Base-by-base conservation (phyloP, 2,888 invertebrate genomes). In the Drosophila infuscata region DNA sequence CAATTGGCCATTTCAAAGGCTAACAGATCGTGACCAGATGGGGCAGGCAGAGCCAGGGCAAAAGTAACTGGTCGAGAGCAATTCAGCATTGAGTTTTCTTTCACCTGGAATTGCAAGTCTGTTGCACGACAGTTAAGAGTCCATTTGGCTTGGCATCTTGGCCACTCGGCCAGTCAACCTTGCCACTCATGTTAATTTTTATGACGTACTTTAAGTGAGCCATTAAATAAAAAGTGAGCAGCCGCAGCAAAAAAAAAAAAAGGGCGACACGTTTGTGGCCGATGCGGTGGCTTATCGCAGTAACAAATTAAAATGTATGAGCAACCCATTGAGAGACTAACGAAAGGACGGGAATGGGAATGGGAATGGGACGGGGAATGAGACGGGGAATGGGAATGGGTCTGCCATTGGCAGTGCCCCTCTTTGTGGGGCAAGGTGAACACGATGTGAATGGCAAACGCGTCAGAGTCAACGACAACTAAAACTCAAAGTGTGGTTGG, bases 251-350 rank as follows among this genome's bases (percentile, higher is more conserved):
- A n/a, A n/a, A 25, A 12, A 12, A 12, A n/a, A 25, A 25, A 25
- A 25, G 15, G 36, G 25, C 6, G 30, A 41, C 15, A 35, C n/a
- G 30, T 12, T 41, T 36, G 12, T 17, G 36, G 30, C 9, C 30
- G 32, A 17, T 32, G 30, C 54, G 51, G 62, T 52, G 61, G 58
- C 75, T 70, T 70, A 70, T 79, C 73, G 76, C 67, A 77, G 84
- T 76, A 72, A 79, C 87, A 85, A 86, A 86, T 85, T 85, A 86
- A 86, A 86, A 82, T 85, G 84, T 85, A 75, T 69, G 81, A 65
- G 71, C 70, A 76, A 59, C 58, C 75, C 68, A 65, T 62, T 64
- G 49, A 59, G 41, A 58, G 61, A 48, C 75, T 59, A 70, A 63
- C 65, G 74, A 67, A 70, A 63, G 61, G 43, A n/a, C 32, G 20